Evolutionary conservation across 37 sponge, comb jelly and placozoan genomes (phyloP), one percentile per base, ranked within the genome.

Genomic region (Cladorhizidae sp.): DNA sequence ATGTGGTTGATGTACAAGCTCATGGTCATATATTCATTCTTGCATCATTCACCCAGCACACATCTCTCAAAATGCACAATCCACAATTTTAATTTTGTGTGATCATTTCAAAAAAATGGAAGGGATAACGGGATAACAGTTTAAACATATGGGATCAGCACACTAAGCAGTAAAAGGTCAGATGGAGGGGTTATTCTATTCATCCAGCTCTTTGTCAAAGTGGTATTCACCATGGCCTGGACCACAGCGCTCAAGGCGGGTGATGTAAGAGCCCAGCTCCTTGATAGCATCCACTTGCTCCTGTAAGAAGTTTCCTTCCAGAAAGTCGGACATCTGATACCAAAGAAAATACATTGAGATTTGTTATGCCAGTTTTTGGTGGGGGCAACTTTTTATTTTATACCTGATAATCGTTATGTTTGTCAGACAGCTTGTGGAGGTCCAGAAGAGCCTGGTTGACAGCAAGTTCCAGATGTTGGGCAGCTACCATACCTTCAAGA

Each of bases 251-350:
- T 87, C 84, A 58, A 94, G 82, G 29, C 84, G 65, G 71, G 91
- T 87, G 85, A 83, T 77, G 88, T 94, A 83, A 41, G 72, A 88
- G 33, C 82, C 73, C 28, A 94, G 55, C 86, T 90, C 76, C 88
- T 90, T 94, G 95, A 94, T 94, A 74, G 91, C 88, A 33, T 90
- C 88, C 43, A 87, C 88, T 73, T 94, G 95, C 67, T 92, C 93
- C 2, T 78, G 67, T 9, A 92, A 82, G 78, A 64, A 92, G 64
- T 91, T 25, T 45, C 70, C 83, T 79, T 91, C 91, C 72, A 91
- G 77, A 80, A 78, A 91, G 84, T 91, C 91, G 23, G 82, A 57
- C 91, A 91, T 86, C 83, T 87, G 70, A 21, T 45, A 45, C 9
- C 9, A 45, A 45, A 45, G 49, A 45, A 45, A 45, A 45, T 45